Evolutionary conservation across 2,797 vertebrate genomes (phyloP).

Genomic region (Clarias fuscus): DNA sequence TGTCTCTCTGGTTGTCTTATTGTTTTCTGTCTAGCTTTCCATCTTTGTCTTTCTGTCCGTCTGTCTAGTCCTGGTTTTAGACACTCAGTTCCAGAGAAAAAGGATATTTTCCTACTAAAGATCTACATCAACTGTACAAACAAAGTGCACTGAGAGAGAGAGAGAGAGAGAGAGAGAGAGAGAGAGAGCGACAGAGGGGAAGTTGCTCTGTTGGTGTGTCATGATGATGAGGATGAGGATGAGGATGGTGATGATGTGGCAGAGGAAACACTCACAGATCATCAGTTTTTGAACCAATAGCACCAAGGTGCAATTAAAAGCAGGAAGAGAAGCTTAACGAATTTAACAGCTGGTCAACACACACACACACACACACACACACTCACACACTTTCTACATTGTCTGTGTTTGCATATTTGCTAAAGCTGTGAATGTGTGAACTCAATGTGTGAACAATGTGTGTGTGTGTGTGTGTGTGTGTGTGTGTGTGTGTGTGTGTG

Average conservation of each 20-base stretch:
- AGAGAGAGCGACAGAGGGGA: too few relatives aligned
- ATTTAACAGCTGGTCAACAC: neutral
- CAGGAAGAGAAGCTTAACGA: neutral
- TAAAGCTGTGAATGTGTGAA: constrained; percentile 23
- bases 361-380: constrained; percentile 20
- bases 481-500: constrained; percentile 17
- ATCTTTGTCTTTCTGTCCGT: neutral
- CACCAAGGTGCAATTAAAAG: neutral
- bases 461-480: neutral
- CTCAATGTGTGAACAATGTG: neutral
- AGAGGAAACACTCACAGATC: constrained; percentile 17
- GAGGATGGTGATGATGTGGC: constrained; percentile 20
- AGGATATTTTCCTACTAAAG: neutral
- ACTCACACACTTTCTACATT: constrained; percentile 26
- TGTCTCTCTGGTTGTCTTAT: too few relatives aligned
- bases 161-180: neutral
- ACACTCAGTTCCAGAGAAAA: too few relatives aligned
- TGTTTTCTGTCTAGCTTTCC: too few relatives aligned
- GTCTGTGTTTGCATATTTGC: neutral
- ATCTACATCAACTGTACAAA: neutral
- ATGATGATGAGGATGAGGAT: neutral
- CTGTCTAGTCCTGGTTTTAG: too few relatives aligned
- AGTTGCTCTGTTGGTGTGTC: neutral
- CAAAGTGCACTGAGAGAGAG: neutral
- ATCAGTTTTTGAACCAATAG: neutral